These are phyloP conservation scores for Synergus japonicus DNA, from an alignment of 2,888 invertebrate genomes.

Conservation along the genomic window DNA sequence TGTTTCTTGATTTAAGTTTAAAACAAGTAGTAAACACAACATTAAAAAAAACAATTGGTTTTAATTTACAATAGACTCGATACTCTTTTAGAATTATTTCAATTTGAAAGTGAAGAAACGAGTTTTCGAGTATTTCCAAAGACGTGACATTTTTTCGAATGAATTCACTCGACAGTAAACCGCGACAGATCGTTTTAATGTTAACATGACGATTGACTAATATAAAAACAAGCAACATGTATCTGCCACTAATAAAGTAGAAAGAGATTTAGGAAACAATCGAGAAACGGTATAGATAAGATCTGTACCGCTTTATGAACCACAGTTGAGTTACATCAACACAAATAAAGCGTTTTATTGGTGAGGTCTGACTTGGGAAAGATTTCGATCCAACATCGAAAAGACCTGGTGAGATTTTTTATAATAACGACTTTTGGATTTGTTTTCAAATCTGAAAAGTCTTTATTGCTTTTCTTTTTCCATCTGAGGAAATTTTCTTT, in stretches of 20 bases:
- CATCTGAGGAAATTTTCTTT: constrained; percentile 10
- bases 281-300: constrained; percentile 10
- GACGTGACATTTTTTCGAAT: neutral
- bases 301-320: constrained; percentile 24
- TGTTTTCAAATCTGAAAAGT: neutral
- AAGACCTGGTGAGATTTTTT: constrained; percentile 31
- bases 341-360: constrained; percentile 30
- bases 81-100: too few relatives aligned
- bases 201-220: constrained; percentile 33
- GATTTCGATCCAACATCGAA: constrained; percentile 16
- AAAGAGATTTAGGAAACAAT: constrained; percentile 39
- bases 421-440: constrained; percentile 15
- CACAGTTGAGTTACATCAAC: neutral
- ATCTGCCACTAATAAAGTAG: constrained; percentile 30
- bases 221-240: constrained; percentile 5
- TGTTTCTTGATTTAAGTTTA: neutral
- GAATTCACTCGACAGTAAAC: constrained; percentile 22
- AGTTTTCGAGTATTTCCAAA: neutral
- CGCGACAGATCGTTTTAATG: constrained; percentile 22
- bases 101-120: neutral
- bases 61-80: neutral
- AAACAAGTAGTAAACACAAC: neutral
- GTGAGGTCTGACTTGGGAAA: constrained; percentile 11
- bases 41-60: neutral
- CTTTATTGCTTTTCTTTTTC: constrained; percentile 13